Base-by-base conservation (phyloP, 2,113 vertebrate genomes). In the Tyrannus savana region DNA sequence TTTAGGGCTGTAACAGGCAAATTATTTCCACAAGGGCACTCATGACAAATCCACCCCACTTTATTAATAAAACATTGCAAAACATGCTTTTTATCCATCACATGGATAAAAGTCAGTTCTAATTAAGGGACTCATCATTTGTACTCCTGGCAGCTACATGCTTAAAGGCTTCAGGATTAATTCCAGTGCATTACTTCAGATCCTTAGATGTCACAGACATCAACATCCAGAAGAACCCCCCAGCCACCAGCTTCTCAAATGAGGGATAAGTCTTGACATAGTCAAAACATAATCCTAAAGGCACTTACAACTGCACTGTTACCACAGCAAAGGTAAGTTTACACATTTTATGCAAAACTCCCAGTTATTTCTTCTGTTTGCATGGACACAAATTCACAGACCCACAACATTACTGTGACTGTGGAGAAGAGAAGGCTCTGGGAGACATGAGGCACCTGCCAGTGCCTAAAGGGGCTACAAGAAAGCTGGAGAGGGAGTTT, bases 61-160 rank as follows among this genome's bases (percentile, higher is more conserved):
- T 97, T 82, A 75, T 90, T 93, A 76, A 44, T 50, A 89, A 91
- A 95, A 84, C 27, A 68, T 91, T 25, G 47, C 60, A 87, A 87
- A 95, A 79, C 41, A 64, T 11, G 30, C 39, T 47, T 84, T 91
- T 78, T 52, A 82, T 72, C 69, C 44, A 52, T 59, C 84, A 72
- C 24, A 28, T 11, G 81, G 49, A 68, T 42, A 35, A 60, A 85
- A 90, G 71, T 67, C 81, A 60, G 56, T 28, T 28, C 44, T 78
- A 93, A 89, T 67, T 72, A 78, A 31, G 39, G 87, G 69, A 68
- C 35, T 78, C 60, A 33, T 58, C 2, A 2, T 47, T 55, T 59
- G 69, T 53, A 28, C 16, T 79, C 62, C 10, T 6, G 18, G 63
- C 76, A 94, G 80, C 72, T 60, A 56, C 13, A 12, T 0, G 0